phyloP scores from a whole-genome alignment of 2,797 vertebrate species.

The Phoeniculus purpureus region DNA sequence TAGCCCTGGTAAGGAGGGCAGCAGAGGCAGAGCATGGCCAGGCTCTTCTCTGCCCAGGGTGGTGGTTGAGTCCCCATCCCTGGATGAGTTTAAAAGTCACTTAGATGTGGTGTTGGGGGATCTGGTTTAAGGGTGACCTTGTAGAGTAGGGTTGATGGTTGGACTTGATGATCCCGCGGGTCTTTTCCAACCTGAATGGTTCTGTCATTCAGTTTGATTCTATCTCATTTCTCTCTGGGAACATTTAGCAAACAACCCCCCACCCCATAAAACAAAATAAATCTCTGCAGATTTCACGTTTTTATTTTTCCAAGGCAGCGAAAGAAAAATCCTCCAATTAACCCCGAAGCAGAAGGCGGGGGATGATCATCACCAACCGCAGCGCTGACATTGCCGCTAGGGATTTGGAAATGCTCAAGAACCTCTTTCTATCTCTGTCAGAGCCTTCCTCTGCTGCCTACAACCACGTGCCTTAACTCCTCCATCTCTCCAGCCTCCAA shows the following conservation, averaged over 20 bases:
- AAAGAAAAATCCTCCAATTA: neutral
- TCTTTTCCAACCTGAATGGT: too few species aligned
- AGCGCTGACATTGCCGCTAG: slow-evolving; percentile 43
- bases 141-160: too few species aligned
- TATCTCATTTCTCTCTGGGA: neutral
- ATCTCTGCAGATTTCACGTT: neutral
- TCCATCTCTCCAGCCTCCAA: slow-evolving; percentile 55
- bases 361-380: slow-evolving; percentile 19
- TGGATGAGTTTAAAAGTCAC: too few species aligned
- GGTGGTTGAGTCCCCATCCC: too few species aligned
- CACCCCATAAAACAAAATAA: neutral
- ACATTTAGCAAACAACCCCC: neutral
- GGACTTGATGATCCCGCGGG: too few species aligned
- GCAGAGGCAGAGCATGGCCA: too few species aligned
- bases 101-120: too few species aligned
- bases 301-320: neutral
- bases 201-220: too few species aligned
- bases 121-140: too few species aligned
- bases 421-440: slow-evolving; percentile 54
- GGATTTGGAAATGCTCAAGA: slow-evolving; percentile 31
- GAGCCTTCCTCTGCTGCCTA: slow-evolving; percentile 35
- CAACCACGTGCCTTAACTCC: slow-evolving; percentile 55
- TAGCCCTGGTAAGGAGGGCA: too few species aligned
- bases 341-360: slow-evolving; percentile 22
- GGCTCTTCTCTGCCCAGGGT: too few species aligned